These are phyloP conservation scores for Prunella himalayana DNA, from an alignment of 2,113 vertebrate genomes.

Conservation along the genomic window DNA sequence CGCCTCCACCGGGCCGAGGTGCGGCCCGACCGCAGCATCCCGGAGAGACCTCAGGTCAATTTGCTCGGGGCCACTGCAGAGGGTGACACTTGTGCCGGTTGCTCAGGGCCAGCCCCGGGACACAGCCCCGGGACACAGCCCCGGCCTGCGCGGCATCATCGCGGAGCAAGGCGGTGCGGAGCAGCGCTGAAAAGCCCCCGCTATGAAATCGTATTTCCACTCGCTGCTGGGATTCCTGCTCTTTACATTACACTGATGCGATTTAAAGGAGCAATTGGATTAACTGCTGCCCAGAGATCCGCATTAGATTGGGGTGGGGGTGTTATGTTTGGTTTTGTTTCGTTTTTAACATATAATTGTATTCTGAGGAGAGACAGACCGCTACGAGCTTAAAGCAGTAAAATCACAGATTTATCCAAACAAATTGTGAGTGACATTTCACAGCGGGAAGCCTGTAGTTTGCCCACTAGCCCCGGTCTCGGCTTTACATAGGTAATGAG, in stretches of 20 bases:
- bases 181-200: not conserved
- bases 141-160: not conserved
- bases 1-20: not conserved
- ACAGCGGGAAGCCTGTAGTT: not conserved
- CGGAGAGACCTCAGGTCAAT: not conserved
- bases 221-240: not conserved
- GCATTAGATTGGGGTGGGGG: not conserved
- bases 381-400: not conserved
- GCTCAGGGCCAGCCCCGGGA: not conserved
- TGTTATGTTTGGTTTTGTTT: not conserved
- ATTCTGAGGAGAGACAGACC: not conserved
- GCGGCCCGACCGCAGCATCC: not conserved
- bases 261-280: not conserved
- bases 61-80: not conserved
- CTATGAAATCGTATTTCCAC: not conserved
- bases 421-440: slow-evolving; percentile 11
- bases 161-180: accelerated
- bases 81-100: not conserved
- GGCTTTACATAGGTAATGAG: slow-evolving; percentile 19
- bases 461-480: not conserved
- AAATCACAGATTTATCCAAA: slow-evolving; percentile 28
- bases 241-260: not conserved
- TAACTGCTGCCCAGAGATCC: not conserved
- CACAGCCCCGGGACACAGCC: not conserved
- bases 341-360: not conserved